Conservation (phyloP, 2,797 vertebrate genomes). For the Clamator glandarius region DNA sequence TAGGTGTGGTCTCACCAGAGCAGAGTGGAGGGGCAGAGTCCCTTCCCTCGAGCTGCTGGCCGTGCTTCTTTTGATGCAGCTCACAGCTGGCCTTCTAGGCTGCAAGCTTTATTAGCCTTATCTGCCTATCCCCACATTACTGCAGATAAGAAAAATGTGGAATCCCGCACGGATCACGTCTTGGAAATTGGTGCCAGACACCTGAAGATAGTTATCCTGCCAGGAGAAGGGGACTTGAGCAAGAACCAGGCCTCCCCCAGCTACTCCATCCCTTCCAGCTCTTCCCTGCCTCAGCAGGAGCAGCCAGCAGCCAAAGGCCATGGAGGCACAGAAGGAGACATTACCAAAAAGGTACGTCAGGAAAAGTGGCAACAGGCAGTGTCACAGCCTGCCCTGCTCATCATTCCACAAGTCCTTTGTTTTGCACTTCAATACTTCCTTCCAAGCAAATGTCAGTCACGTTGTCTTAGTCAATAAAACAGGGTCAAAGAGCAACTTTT, state of each 20-base stretch:
- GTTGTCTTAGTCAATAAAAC: not conserved
- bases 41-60: no score
- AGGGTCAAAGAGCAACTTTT: accelerated
- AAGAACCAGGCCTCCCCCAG: not conserved
- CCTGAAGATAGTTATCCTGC: not conserved
- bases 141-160: conserved; percentile 40
- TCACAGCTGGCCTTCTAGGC: no score
- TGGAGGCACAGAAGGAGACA: not conserved
- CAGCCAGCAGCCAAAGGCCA: not conserved
- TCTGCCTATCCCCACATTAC: not conserved
- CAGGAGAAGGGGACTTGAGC: not conserved
- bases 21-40: no score
- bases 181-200: accelerated
- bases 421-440: not conserved
- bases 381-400: accelerated
- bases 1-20: no score
- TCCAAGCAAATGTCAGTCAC: not conserved
- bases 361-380: not conserved
- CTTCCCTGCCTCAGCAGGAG: not conserved
- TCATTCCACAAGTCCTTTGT: no score
- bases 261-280: accelerated
- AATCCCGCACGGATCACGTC: not conserved
- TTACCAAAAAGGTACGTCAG: conserved; percentile 53
- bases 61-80: no score
- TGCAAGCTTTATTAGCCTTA: no score